Percentiles rank a stretch among this genome's conserved stretches.
Evolutionary conservation across 2,888 invertebrate genomes (phyloP).

Genomic region (Andricus quercusramuli): DNA sequence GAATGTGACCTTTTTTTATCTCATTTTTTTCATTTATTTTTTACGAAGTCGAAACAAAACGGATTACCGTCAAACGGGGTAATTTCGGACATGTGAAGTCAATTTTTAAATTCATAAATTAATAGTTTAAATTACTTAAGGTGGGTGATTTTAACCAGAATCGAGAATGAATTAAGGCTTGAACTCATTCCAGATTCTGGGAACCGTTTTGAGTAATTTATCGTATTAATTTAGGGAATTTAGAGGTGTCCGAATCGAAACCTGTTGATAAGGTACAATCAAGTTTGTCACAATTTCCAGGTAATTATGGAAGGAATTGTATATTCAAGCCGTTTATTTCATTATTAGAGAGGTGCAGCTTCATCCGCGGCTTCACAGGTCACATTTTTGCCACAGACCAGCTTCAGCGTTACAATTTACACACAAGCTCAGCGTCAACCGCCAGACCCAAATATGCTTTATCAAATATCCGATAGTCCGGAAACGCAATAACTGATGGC

Average conservation of each 20-base stretch:
- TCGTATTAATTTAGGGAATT: too few species aligned
- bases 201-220: too few species aligned
- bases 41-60: too few species aligned
- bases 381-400: constrained; percentile 20
- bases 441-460: not conserved
- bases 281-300: constrained; percentile 33
- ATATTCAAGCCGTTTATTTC: constrained; percentile 51
- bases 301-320: constrained; percentile 38
- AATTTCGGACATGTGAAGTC: too few species aligned
- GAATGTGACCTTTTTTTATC: not conserved
- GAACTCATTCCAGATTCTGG: too few species aligned
- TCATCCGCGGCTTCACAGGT: not conserved
- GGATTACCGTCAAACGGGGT: too few species aligned
- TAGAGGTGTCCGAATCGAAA: not conserved
- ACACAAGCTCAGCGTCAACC: constrained; percentile 5
- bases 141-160: too few species aligned
- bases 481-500: not conserved
- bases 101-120: too few species aligned
- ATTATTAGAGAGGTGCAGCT: constrained; percentile 21
- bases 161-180: too few species aligned
- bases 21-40: not conserved
- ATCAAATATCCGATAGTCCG: constrained; percentile 33
- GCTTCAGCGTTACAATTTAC: constrained; percentile 24
- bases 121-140: too few species aligned
- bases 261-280: constrained; percentile 23